A percentile compares a stretch with the other conserved stretches of the same genome.
phyloP scores from a whole-genome alignment of 2,113 vertebrate genomes.

The Ranitomeya imitator region DNA sequence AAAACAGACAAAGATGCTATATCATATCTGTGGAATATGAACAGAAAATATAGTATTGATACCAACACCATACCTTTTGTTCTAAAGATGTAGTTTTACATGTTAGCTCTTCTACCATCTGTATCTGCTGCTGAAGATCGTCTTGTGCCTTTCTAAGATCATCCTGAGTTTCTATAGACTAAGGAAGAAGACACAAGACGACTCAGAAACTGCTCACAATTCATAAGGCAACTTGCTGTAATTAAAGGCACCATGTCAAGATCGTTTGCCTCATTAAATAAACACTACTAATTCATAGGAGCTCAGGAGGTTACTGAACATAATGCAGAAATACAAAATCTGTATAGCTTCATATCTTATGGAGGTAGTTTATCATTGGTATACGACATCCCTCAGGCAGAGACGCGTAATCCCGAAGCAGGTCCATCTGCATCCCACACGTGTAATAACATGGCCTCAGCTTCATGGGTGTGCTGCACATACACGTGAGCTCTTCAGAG shows the following conservation, averaged over 20 bases:
- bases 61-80: slow-evolving; percentile 9
- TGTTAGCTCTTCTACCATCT: not conserved
- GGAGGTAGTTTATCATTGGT: too few species aligned
- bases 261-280: too few species aligned
- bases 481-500: too few species aligned
- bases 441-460: too few species aligned
- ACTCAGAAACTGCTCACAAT: not conserved
- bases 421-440: too few species aligned
- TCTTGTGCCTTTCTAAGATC: slow-evolving; percentile 38
- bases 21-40: not conserved
- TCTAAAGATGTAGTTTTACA: not conserved
- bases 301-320: too few species aligned
- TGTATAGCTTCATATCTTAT: too few species aligned
- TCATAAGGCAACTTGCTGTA: not conserved
- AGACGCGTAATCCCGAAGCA: too few species aligned
- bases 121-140: slow-evolving; percentile 27
- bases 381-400: too few species aligned
- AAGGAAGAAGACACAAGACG: not conserved
- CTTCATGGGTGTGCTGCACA: too few species aligned
- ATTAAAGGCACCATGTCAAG: not conserved
- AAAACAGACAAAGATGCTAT: not conserved
- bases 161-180: slow-evolving; percentile 40
- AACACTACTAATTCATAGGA: too few species aligned
- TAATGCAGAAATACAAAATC: too few species aligned
- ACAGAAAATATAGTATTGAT: not conserved